Conservation (phyloP, 2,113 vertebrate species). For the Halcyon malimbica region DNA sequence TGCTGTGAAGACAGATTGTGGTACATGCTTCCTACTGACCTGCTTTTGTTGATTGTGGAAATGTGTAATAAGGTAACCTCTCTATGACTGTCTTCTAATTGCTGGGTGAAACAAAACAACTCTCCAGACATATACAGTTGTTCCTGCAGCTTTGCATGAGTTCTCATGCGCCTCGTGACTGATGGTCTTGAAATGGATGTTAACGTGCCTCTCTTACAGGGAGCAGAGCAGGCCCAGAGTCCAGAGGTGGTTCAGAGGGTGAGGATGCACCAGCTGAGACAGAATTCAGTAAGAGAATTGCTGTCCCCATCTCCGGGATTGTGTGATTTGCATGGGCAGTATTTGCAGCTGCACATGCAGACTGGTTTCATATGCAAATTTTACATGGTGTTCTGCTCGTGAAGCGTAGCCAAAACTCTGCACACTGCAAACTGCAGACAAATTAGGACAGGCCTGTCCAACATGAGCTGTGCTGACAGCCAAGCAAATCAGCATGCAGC, state of each 20-base stretch:
- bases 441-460: background rate
- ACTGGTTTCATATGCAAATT: background rate
- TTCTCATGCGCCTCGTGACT: background rate
- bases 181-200: background rate
- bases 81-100: background rate
- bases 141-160: background rate
- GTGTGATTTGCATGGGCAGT: background rate
- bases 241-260: slow-evolving; percentile 49
- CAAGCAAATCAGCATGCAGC: background rate
- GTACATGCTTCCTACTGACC: background rate
- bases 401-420: background rate
- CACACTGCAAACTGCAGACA: background rate
- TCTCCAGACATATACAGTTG: background rate
- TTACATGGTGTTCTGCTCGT: background rate
- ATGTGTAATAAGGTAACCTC: background rate
- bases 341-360: background rate
- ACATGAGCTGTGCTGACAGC: background rate
- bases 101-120: background rate
- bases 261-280: slow-evolving; percentile 19
- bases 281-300: slow-evolving; percentile 58
- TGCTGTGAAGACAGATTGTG: background rate
- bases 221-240: slow-evolving; percentile 48
- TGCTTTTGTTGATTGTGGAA: background rate
- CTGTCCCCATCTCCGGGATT: background rate
- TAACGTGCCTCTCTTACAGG: slow-evolving; percentile 29